phyloP scores from a whole-genome alignment of 2,113 vertebrate species.

The Struthio camelus region DNA sequence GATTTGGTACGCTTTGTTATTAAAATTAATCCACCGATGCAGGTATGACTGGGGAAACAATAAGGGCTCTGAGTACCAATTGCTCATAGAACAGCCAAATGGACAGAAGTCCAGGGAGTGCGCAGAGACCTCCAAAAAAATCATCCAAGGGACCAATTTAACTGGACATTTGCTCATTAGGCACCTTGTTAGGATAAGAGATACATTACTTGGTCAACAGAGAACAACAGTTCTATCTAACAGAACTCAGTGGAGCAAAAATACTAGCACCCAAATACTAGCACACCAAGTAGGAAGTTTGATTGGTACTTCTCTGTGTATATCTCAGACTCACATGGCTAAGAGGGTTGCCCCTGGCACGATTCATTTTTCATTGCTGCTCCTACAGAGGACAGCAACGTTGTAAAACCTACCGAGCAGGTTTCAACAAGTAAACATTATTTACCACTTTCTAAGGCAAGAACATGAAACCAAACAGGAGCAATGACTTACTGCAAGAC shows the following conservation, averaged over 20 bases:
- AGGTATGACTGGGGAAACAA: background rate
- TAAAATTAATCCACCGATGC: background rate
- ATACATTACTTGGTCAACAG: background rate
- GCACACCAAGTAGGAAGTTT: background rate
- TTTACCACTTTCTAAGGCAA: background rate
- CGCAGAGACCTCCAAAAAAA: background rate
- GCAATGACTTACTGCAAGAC: background rate
- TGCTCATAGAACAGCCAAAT: background rate
- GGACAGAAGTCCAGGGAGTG: background rate
- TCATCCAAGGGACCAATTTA: background rate
- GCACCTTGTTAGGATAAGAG: background rate
- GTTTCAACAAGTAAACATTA: background rate
- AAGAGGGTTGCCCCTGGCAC: background rate
- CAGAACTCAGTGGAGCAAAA: background rate
- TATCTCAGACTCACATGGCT: background rate
- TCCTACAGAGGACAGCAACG: background rate
- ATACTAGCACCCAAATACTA: background rate
- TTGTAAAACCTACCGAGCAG: background rate
- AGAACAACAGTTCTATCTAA: background rate
- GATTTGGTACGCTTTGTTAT: background rate
- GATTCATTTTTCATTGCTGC: background rate
- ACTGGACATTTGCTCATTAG: background rate
- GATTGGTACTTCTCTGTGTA: background rate
- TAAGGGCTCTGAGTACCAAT: rapidly evolving
- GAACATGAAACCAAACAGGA: background rate